These are phyloP conservation scores for Nematopogon swammerdamellus DNA, from an alignment of 2,888 invertebrate species.

Conservation along the genomic window DNA sequence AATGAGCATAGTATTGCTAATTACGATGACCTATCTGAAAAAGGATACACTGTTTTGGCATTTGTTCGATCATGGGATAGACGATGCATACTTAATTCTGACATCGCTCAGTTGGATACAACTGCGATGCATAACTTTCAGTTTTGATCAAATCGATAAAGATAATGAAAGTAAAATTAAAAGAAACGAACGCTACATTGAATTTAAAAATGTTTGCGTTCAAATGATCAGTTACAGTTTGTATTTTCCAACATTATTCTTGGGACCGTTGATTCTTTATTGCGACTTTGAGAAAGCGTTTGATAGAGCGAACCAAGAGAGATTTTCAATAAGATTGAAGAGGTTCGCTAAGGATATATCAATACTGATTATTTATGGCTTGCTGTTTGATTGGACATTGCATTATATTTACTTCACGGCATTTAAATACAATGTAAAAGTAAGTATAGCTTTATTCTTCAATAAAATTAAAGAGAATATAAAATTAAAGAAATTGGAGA, in stretches of 20 bases:
- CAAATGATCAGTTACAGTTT: constrained; percentile 60
- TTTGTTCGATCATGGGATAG: constrained; percentile 19
- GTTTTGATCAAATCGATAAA: constrained; percentile 37
- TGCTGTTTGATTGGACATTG: constrained; percentile 58
- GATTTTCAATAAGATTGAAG: constrained; percentile 15
- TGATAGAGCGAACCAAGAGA: constrained; percentile 6
- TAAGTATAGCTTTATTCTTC: constrained; percentile 15
- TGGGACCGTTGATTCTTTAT: constrained; percentile 70
- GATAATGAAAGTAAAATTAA: constrained; percentile 3
- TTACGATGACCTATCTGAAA: constrained; percentile 25
- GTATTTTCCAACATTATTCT: constrained; percentile 70
- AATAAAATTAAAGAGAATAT: too few relatives aligned
- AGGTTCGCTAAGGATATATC: constrained; percentile 14
- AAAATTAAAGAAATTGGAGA: too few relatives aligned
- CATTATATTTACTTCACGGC: constrained; percentile 72
- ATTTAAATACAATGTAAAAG: constrained; percentile 47
- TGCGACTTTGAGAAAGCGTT: constrained; percentile 47
- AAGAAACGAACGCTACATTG: background rate
- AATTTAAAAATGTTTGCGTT: constrained; percentile 10
- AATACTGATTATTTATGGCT: constrained; percentile 16
- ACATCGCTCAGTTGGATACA: constrained; percentile 58
- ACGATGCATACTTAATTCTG: constrained; percentile 28
- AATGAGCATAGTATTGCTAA: constrained; percentile 26
- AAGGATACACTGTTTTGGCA: constrained; percentile 19
- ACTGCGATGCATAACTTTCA: constrained; percentile 64